Evolutionary conservation across 2,113 vertebrate genomes (phyloP).

Genomic region (Bambusicola thoracicus): DNA sequence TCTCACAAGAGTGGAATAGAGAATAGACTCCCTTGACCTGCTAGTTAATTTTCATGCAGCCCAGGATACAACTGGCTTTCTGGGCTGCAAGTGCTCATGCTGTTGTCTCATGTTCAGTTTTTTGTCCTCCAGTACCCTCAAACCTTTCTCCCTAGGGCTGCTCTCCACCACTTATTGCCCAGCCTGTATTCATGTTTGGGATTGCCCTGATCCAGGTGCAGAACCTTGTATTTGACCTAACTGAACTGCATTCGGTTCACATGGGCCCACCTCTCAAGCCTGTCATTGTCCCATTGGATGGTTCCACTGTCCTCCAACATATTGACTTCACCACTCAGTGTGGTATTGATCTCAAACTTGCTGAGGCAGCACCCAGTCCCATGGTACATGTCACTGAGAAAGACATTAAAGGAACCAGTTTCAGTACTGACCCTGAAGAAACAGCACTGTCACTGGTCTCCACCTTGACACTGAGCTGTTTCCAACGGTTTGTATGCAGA

Average conservation of each 20-base stretch:
- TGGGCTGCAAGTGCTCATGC: neutral
- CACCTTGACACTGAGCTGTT: neutral
- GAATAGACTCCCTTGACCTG: neutral
- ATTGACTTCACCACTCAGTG: neutral
- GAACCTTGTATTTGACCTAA: neutral
- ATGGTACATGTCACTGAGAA: neutral
- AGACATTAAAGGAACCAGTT: neutral
- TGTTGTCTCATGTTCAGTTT: neutral
- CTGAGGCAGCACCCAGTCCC: neutral
- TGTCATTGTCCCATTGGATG: neutral
- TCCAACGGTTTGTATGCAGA: neutral
- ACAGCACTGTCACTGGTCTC: neutral
- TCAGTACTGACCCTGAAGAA: neutral
- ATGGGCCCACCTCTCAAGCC: neutral
- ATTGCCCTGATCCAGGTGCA: neutral
- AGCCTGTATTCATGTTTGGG: neutral
- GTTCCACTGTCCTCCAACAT: neutral
- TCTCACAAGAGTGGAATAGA: neutral
- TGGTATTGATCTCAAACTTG: neutral
- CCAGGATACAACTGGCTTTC: neutral
- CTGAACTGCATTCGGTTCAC: neutral
- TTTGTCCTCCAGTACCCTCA: neutral
- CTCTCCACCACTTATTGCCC: neutral
- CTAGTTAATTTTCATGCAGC: neutral
- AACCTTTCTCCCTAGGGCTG: too few species aligned